Base-by-base conservation (phyloP, 2,888 invertebrate genomes). In the Diloba caeruleocephala region DNA sequence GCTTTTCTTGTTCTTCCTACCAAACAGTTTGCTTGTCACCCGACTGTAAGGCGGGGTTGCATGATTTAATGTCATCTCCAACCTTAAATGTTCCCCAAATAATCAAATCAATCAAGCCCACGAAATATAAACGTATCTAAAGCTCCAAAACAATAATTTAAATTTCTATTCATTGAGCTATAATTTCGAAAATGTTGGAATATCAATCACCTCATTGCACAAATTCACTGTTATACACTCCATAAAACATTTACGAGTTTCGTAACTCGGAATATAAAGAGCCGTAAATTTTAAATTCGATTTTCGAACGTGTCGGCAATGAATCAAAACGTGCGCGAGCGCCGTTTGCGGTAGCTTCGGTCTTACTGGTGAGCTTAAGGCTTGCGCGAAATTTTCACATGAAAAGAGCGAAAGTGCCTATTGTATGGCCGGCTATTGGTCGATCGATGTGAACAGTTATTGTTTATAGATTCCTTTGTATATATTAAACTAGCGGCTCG, bases 1-100 rank as follows among this genome's bases (percentile, higher is more conserved):
- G 3, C 63, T 87, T 55, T 91, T 92, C 80, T 92, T 92, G 49
- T 72, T 88, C 60, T 92, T 92, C 79, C 91, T 87, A 25, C 92
- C 90, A 58, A 92, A 92, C 10, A 92, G 70, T 67, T 90, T 92
- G 60, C 82, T 87, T 1, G 90, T 81, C 58, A 90, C 86, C 69
- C 86, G 74, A 65, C 72, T 82, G 59, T 89, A 87, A 46, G 88
- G 84, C 37, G 88, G 85, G 54, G 88, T 81, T 1, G 71, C 67
- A 56, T 88, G 85, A 46, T 79, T 87, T 12, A 89, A 73, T 31
- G 92, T 92, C 92, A 92, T 92, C 71, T 77, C 65, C 45, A 71
- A 41, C 26, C 52, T n/a, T n/a, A n/a, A n/a, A n/a, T n/a, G n/a
- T n/a, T n/a, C n/a, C 55, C 53, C 49, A 42, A 41, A 10, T 19